Percentiles rank a stretch among this genome's conserved stretches.
phyloP scores from a whole-genome alignment of 2,888 invertebrate species.

The Chrysolina oricalcia region DNA sequence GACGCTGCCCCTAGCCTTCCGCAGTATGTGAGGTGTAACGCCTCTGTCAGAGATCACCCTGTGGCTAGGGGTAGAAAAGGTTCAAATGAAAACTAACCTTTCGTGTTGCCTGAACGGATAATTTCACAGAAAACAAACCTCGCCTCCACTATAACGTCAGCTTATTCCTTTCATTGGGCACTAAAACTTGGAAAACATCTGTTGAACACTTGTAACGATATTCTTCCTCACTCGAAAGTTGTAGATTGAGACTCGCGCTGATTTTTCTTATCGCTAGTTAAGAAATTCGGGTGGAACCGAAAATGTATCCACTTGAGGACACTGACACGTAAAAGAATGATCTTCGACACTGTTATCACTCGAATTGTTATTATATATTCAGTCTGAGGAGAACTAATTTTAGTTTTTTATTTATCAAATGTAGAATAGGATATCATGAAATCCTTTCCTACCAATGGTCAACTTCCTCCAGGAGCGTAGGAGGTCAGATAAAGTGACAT shows the following conservation, averaged over 20 bases:
- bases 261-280: slow-evolving; percentile 42
- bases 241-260: slow-evolving; percentile 22
- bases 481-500: slow-evolving; percentile 57
- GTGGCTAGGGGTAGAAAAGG: not conserved
- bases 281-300: slow-evolving; percentile 55
- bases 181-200: slow-evolving; percentile 54
- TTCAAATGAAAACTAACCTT: slow-evolving; percentile 11
- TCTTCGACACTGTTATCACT: slow-evolving; percentile 63
- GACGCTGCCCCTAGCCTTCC: no score
- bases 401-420: slow-evolving; percentile 55
- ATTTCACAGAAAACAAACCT: slow-evolving; percentile 10
- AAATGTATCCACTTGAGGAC: slow-evolving; percentile 57
- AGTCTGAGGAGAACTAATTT: slow-evolving; percentile 50
- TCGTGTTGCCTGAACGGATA: not conserved
- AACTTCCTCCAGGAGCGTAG: slow-evolving; percentile 63
- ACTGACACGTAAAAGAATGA: slow-evolving; percentile 61
- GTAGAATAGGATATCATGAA: slow-evolving; percentile 54
- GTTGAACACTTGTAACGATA: slow-evolving; percentile 57
- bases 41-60: not conserved
- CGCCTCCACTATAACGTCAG: not conserved
- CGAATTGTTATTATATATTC: slow-evolving; percentile 50
- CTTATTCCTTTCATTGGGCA: slow-evolving; percentile 49
- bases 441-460: slow-evolving; percentile 63
- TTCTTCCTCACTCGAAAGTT: slow-evolving; percentile 37
- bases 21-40: not conserved